Percentiles rank a stretch among this genome's conserved stretches.
Conservation (phyloP, 1,140 invertebrate genomes). For the Lutraria rhynchaena region DNA sequence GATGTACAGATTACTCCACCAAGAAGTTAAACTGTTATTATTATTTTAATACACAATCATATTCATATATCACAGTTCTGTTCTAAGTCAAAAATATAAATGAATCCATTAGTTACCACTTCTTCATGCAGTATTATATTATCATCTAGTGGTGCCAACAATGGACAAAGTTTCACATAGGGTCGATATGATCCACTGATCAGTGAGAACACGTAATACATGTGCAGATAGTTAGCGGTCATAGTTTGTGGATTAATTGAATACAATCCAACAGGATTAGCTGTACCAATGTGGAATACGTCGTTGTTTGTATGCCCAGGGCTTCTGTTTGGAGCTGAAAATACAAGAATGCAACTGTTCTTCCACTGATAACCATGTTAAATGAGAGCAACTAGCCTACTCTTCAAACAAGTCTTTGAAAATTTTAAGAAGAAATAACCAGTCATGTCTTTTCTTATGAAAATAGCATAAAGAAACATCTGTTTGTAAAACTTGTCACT, state of each 20-base stretch:
- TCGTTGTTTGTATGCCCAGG: constrained; percentile 78
- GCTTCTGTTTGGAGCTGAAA: constrained; percentile 58
- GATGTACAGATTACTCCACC: too few species aligned
- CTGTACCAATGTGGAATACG: constrained; percentile 83
- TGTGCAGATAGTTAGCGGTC: constrained; percentile 76
- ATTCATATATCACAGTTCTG: too few species aligned
- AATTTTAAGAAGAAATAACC: too few species aligned
- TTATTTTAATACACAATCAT: too few species aligned
- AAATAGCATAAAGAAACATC: too few species aligned
- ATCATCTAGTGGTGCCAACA: constrained; percentile 76
- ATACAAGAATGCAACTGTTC: background rate
- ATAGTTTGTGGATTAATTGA: constrained; percentile 79
- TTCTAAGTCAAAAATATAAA: too few species aligned
- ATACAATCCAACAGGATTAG: constrained; percentile 84
- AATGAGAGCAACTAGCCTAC: too few species aligned
- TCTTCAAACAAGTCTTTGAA: too few species aligned
- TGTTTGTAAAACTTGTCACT: too few species aligned
- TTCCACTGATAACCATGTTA: too few species aligned
- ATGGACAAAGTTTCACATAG: constrained; percentile 75
- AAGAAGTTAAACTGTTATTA: too few species aligned
- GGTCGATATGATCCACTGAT: constrained; percentile 74
- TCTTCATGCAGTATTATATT: constrained; percentile 80
- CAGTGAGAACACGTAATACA: constrained; percentile 80
- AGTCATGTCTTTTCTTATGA: too few species aligned
- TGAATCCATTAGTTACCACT: constrained; percentile 68